Evolutionary conservation across 2,113 vertebrate species (phyloP).

Genomic region (Ciconia stormi): DNA sequence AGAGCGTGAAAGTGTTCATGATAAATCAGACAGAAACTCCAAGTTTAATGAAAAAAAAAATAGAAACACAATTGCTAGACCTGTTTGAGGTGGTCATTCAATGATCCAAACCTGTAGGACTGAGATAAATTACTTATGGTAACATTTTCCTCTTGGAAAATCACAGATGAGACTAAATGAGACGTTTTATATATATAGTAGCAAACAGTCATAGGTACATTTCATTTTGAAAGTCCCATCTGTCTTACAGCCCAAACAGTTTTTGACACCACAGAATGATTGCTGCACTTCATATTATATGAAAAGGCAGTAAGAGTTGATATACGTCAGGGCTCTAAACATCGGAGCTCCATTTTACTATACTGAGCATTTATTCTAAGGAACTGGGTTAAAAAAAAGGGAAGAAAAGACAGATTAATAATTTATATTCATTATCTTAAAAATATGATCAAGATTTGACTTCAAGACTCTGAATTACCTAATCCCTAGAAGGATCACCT

Average conservation of each 20-base stretch:
- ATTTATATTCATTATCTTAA: conserved; percentile 4
- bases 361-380: neutral
- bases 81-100: conserved; percentile 72
- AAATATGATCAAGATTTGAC: neutral
- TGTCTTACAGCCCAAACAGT: conserved; percentile 78
- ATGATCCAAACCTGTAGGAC: conserved; percentile 69
- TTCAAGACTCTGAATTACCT: neutral
- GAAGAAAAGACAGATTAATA: neutral
- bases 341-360: conserved; percentile 59
- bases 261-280: conserved; percentile 75
- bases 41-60: conserved; percentile 60
- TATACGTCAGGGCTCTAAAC: conserved; percentile 33
- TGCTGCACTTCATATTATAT: conserved; percentile 54
- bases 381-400: neutral
- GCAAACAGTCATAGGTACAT: conserved; percentile 82
- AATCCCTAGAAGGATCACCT: neutral
- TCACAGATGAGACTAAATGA: conserved; percentile 84
- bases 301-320: conserved; percentile 62
- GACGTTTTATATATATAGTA: conserved; percentile 83
- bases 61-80: conserved; percentile 31
- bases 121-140: conserved; percentile 78
- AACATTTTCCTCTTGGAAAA: conserved; percentile 82
- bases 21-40: neutral
- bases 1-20: neutral
- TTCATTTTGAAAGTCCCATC: conserved; percentile 84